These are phyloP conservation scores for Protomyctophum bolini DNA, from an alignment of 2,113 vertebrate species.

Conservation along the genomic window DNA sequence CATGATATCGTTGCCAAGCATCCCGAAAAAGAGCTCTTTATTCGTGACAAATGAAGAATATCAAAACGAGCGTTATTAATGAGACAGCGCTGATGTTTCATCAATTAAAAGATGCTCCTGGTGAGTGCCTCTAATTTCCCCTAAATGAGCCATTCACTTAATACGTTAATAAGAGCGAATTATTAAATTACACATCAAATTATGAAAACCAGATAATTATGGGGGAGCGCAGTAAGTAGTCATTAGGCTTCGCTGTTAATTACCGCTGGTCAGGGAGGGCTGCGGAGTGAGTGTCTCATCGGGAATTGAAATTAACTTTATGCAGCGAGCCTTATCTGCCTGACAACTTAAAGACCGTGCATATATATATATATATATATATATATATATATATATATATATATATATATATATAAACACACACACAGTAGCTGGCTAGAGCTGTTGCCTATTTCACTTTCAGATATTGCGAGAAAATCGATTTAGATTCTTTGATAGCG, in stretches of 20 bases:
- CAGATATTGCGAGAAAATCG: constrained; percentile 81
- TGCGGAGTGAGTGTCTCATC: constrained; percentile 86
- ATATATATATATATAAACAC: not conserved
- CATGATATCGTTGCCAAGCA: not conserved
- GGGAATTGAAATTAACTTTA: constrained; percentile 97
- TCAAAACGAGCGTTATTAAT: constrained; percentile 72
- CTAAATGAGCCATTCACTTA: constrained; percentile 91
- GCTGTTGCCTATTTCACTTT: constrained; percentile 79
- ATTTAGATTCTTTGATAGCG: constrained; percentile 68
- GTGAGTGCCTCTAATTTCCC: constrained; percentile 77
- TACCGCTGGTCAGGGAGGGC: constrained; percentile 95
- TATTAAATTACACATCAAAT: constrained; percentile 99
- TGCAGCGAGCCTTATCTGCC: constrained; percentile 83
- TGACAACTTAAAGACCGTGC: constrained; percentile 64
- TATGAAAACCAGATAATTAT: constrained; percentile 99
- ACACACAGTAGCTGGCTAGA: not conserved
- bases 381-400: no score
- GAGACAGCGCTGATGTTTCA: constrained; percentile 73
- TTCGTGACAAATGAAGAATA: constrained; percentile 68
- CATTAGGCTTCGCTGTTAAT: constrained; percentile 99
- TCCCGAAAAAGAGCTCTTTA: no score
- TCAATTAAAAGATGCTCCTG: constrained; percentile 80
- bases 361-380: not conserved
- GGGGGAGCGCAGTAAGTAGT: constrained; percentile 96
- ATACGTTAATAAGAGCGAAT: constrained; percentile 94